phyloP scores from a whole-genome alignment of 2,113 vertebrate genomes.

The Pundamilia nyererei region DNA sequence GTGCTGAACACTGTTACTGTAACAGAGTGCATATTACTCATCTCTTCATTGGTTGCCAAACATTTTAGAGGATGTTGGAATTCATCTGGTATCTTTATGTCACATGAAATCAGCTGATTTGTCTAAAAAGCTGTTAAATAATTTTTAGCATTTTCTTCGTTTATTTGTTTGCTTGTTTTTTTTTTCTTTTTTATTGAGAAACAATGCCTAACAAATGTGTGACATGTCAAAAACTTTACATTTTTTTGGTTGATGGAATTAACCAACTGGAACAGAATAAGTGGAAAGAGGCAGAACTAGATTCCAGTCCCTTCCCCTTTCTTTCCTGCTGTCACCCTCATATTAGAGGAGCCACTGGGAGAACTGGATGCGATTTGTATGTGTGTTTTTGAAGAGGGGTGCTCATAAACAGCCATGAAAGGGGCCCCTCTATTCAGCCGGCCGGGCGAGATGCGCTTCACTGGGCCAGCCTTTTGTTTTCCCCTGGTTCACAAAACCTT shows the following conservation, averaged over 20 bases:
- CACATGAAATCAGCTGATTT: background rate
- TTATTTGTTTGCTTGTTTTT: background rate
- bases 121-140: background rate
- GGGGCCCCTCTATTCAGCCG: constrained; percentile 67
- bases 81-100: background rate
- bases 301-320: background rate
- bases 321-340: constrained; percentile 3
- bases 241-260: background rate
- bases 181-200: background rate
- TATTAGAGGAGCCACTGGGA: constrained; percentile 48
- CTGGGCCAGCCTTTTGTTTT: constrained; percentile 64
- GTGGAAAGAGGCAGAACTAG: constrained; percentile 1
- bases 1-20: background rate
- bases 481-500: constrained; percentile 49
- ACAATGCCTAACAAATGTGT: background rate
- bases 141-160: background rate
- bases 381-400: constrained; percentile 72
- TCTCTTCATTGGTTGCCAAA: background rate
- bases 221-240: background rate
- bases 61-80: background rate
- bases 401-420: constrained; percentile 73
- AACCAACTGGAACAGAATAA: constrained; percentile 22
- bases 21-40: background rate
- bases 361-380: constrained; percentile 70
- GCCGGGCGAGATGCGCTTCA: constrained; percentile 64